These are phyloP conservation scores for Periphyllus acericola DNA, from an alignment of 2,888 invertebrate species.

Conservation along the genomic window DNA sequence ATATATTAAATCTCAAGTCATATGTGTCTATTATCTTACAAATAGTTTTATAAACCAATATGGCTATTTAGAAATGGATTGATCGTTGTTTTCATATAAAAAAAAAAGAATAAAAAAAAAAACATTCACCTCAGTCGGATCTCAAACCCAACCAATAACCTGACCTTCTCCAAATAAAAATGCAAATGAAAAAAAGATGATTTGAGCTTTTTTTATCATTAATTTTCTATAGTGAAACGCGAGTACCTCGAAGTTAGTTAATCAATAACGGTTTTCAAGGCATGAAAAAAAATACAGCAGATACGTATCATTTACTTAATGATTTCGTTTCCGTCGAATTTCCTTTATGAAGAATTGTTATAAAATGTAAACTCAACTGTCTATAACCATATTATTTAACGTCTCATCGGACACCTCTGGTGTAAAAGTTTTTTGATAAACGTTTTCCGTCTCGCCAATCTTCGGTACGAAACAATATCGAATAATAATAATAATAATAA, in stretches of 20 bases:
- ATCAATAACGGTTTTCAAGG: background rate
- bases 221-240: background rate
- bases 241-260: background rate
- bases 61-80: background rate
- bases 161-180: background rate
- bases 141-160: background rate
- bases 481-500: slow-evolving; percentile 14
- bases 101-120: background rate
- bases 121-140: background rate
- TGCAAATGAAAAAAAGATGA: background rate
- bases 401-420: slow-evolving; percentile 2
- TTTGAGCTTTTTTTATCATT: background rate
- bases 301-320: background rate
- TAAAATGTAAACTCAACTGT: slow-evolving; percentile 2
- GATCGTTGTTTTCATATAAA: background rate
- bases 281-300: background rate
- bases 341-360: slow-evolving; percentile 4
- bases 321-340: background rate
- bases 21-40: no score
- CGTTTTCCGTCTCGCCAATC: background rate
- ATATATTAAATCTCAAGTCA: no score
- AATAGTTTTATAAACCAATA: no score
- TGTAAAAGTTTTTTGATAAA: slow-evolving; percentile 28
- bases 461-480: slow-evolving; percentile 10
- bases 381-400: slow-evolving; percentile 23